Evolutionary conservation across 2,888 invertebrate genomes (phyloP), one percentile per base, ranked within the genome.

Genomic region (Sycophila texana): DNA sequence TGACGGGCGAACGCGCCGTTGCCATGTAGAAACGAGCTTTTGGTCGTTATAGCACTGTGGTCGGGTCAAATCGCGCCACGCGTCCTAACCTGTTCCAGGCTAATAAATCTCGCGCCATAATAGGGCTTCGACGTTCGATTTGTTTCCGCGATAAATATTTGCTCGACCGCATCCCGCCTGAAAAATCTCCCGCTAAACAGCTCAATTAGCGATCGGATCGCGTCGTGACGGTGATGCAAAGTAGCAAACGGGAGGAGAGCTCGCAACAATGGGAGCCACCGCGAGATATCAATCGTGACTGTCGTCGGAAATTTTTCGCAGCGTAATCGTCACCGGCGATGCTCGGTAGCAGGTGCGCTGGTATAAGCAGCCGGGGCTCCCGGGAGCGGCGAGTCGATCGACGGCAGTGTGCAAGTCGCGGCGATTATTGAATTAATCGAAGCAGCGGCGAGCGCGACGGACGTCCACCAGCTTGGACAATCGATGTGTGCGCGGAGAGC

Each of bases 381-480:
- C 57, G 47, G 10, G 14, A 22, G 16, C 57, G 61, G 70, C 74
- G 74, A 79, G 74, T 79, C 74, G 74, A 79, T 79, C 70, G 70
- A 30, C 30, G 18, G 16, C 7, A 7, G n/a, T 13, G 57, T 18
- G 55, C 55, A 55, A 76, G 75, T 72, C 66, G 72, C 76, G 72
- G 55, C 75, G 66, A 80, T 80, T 80, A 80, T 76, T 80, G 71
- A 80, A 80, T 80, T 80, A 80, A 80, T 80, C 79, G 63, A 80
- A 71, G 71, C 66, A 20, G 49, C 67, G 75, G 13, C 39, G 47
- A 20, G 60, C 14, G 72, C 75, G 72, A 76, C 67, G 68, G 65
- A 20, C 53, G 30, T 60, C 39, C 53, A 39, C 10, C 39, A 7
- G 39, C 39, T 39, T 7, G 63, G 13, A 53, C 67, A 80, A 80